phyloP scores from a whole-genome alignment of 2,113 vertebrate species.

The Etia nguti region DNA sequence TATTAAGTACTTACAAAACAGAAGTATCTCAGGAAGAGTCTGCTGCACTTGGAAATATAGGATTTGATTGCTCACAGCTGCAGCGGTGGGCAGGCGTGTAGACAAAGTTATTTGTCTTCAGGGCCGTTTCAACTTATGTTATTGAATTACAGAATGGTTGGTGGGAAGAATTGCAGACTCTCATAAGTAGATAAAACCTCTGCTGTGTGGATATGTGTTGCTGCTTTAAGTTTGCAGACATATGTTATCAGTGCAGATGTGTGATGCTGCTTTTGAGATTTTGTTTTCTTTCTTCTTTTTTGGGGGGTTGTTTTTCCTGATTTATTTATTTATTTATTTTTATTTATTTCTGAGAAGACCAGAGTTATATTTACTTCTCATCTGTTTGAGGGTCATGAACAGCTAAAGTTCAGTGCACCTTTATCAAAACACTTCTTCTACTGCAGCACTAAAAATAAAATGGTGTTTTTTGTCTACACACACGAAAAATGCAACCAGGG shows the following conservation, averaged over 20 bases:
- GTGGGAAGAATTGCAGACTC: neutral
- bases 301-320: neutral
- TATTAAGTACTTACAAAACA: neutral
- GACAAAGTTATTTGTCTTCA: conserved; percentile 25
- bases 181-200: neutral
- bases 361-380: neutral
- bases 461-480: neutral
- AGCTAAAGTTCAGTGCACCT: neutral
- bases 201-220: neutral
- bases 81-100: neutral
- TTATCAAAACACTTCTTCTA: neutral
- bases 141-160: conserved; percentile 10
- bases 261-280: neutral
- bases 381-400: neutral
- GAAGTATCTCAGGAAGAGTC: neutral
- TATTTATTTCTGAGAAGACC: neutral
- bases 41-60: neutral
- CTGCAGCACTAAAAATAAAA: neutral
- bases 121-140: neutral
- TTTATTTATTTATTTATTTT: fast-evolving
- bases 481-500: neutral
- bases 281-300: neutral
- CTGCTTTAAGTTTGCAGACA: neutral
- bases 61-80: neutral
- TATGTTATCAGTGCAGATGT: neutral